phyloP scores from a whole-genome alignment of 2,113 vertebrate genomes.

The Myiagra hebetior region DNA sequence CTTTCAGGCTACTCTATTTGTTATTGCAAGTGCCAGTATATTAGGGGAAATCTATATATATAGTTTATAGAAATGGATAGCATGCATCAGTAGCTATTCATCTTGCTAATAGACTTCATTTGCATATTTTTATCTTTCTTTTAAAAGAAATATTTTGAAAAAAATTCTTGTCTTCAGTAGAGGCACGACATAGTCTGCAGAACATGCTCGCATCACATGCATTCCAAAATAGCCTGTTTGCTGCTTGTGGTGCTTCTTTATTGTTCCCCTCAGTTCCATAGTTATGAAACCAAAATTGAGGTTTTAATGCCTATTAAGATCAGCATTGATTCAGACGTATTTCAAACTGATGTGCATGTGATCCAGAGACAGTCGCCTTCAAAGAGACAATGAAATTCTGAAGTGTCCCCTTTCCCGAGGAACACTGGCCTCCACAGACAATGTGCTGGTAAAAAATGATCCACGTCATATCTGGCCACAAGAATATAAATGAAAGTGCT shows the following conservation, averaged over 20 bases:
- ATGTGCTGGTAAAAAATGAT: background rate
- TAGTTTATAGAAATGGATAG: background rate
- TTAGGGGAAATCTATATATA: conserved; percentile 29
- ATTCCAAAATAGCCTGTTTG: background rate
- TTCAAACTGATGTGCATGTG: background rate
- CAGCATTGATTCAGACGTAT: background rate
- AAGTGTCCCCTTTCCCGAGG: background rate
- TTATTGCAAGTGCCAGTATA: conserved; percentile 36
- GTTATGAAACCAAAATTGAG: background rate
- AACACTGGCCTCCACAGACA: background rate
- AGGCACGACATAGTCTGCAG: background rate
- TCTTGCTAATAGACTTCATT: background rate
- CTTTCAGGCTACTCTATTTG: conserved; percentile 37
- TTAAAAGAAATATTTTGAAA: background rate
- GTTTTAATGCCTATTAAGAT: background rate
- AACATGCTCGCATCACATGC: background rate
- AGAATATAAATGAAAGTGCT: background rate
- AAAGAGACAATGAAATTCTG: background rate
- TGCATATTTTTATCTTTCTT: background rate
- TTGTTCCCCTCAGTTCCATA: background rate
- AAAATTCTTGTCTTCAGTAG: background rate
- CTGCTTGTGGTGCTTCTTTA: background rate
- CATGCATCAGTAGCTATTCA: background rate
- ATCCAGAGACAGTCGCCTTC: background rate
- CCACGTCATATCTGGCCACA: background rate